A percentile compares a stretch with the other conserved stretches of the same genome.
Evolutionary conservation across 2,113 vertebrate genomes (phyloP).

Genomic region (Junco hyemalis): DNA sequence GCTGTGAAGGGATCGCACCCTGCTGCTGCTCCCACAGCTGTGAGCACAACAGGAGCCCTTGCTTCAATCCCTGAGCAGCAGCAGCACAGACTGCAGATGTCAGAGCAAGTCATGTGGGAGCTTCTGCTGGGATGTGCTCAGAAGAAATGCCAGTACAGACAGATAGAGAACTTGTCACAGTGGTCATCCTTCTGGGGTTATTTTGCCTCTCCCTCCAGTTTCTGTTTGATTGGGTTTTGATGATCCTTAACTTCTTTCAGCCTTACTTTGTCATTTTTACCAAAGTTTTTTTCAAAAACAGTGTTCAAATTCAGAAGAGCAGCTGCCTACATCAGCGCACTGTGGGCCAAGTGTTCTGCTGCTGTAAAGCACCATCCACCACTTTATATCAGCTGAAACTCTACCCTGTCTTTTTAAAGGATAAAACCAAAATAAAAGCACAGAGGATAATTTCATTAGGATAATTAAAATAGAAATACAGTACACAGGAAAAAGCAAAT

Average conservation of each 20-base stretch:
- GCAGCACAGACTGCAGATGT: not conserved
- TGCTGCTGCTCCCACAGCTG: not conserved
- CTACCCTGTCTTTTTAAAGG: not conserved
- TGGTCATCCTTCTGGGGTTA: not conserved
- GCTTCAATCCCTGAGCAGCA: fast-evolving
- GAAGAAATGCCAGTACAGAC: not conserved
- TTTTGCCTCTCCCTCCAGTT: not conserved
- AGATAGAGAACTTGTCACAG: not conserved
- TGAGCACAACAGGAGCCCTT: not conserved
- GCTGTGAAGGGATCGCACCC: not conserved
- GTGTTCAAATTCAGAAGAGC: not conserved
- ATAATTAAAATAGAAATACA: not conserved
- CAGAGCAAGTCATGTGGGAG: not conserved
- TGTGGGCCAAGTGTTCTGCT: not conserved
- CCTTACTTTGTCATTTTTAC: not conserved
- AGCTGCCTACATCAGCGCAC: not conserved
- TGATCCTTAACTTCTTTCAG: not conserved
- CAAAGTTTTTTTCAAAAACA: not conserved
- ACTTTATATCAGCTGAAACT: not conserved
- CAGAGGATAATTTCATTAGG: not conserved
- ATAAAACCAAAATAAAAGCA: not conserved
- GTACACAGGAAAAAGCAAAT: not conserved
- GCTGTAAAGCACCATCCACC: not conserved
- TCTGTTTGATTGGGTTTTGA: not conserved
- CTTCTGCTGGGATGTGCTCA: not conserved